Conservation (phyloP, 2,888 invertebrate species). For the Allacma fusca region DNA sequence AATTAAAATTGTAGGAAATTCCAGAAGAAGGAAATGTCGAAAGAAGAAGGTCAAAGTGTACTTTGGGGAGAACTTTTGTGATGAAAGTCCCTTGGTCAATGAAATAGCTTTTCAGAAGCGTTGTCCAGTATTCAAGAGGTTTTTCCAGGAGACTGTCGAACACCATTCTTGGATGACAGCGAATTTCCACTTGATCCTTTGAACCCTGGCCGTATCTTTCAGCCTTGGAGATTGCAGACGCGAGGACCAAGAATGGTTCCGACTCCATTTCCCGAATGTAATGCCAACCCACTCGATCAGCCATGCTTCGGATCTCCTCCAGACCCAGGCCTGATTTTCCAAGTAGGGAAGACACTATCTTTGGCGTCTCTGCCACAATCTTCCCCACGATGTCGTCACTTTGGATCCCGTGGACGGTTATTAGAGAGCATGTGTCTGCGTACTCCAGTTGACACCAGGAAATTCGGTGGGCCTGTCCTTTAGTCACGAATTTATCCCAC, state of each 20-base stretch:
- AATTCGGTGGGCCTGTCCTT: constrained; percentile 58
- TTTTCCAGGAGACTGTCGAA: constrained; percentile 51
- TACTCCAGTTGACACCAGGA: constrained; percentile 61
- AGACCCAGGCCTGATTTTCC: constrained; percentile 25
- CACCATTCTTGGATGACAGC: constrained; percentile 52
- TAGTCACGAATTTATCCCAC: constrained; percentile 56
- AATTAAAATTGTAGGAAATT: too few species aligned
- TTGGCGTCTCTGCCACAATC: constrained; percentile 42
- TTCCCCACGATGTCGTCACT: constrained; percentile 49
- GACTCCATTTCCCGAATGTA: constrained; percentile 59
- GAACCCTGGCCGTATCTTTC: constrained; percentile 56
- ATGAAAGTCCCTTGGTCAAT: constrained; percentile 50
- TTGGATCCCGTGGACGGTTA: constrained; percentile 56
- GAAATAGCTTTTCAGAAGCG: constrained; percentile 53
- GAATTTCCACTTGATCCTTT: constrained; percentile 52
- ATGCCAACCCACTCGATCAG: constrained; percentile 60
- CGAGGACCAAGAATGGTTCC: constrained; percentile 58
- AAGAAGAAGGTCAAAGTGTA: too few species aligned
- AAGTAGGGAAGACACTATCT: constrained; percentile 45
- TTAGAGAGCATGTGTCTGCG: constrained; percentile 54
- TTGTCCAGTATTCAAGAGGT: constrained; percentile 54
- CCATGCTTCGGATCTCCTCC: constrained; percentile 54
- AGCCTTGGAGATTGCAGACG: constrained; percentile 56
- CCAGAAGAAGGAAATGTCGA: too few species aligned
- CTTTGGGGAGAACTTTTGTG: constrained; percentile 58